Base-by-base conservation (phyloP, 2,113 vertebrate species). In the Phylloscopus whistleri region DNA sequence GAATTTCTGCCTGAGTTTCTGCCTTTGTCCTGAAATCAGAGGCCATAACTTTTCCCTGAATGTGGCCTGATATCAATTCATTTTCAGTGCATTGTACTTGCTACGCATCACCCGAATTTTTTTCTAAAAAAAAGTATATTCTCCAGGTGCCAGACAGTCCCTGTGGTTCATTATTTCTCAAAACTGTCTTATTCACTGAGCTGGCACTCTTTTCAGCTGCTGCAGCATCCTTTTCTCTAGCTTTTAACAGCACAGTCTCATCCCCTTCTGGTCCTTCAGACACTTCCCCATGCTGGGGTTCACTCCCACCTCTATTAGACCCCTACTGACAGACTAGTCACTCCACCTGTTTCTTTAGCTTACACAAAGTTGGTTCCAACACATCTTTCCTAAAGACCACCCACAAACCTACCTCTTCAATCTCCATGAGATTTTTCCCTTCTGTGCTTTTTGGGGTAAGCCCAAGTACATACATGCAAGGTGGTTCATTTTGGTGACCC, bases 381-480 rank as follows among this genome's bases (percentile, higher is more conserved):
- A 64, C 8, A 59, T 22, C 14, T 18, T 87, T 20, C 30, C 11
- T 59, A 19, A 84, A 60, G 15, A 62, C 15, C 6, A 18, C 7
- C 2, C 33, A 53, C 12, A 85, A 87, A 52, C 16, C 6, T 16
- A 60, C 4, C 4, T 78, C 21, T 24, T 69, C 52, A 60, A 52
- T 0, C 7, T 76, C 35, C 44, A 53, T 58, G 56, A 35, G 16
- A 1, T 46, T 51, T 73, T 58, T 31, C 30, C 14, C 9, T 84
- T 81, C 39, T 12, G 6, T 52, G 10, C 8, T 11, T 76, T 76
- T 46, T 0, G 0, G 7, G 4, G 4, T 66, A 31, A 88, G 27
- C 5, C 24, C 16, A 70, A 15, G 18, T 48, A 84, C 4, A 13
- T 7, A 64, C 4, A 3, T 62, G 7, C 26, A 66, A 53, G 16